phyloP scores from a whole-genome alignment of 2,888 invertebrate genomes.

The Aleiodes leptofemur region DNA sequence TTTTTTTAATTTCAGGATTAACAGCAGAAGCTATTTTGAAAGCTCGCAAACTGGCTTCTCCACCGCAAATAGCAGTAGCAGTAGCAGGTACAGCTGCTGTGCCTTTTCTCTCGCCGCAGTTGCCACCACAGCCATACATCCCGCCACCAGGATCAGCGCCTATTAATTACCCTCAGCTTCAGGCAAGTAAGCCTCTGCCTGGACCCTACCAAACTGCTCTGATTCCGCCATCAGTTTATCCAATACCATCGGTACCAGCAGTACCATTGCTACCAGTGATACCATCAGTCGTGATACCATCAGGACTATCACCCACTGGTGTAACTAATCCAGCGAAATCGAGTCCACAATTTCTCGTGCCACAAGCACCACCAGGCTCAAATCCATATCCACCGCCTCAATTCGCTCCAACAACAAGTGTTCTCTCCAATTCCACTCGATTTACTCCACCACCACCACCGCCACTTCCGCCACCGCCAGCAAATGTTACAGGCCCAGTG shows the following conservation, averaged over 20 bases:
- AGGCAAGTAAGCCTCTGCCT: conserved; percentile 58
- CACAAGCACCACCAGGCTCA: conserved; percentile 72
- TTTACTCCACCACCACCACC: conserved; percentile 51
- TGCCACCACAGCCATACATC: conserved; percentile 72
- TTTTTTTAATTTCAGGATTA: conserved; percentile 61
- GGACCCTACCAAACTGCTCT: conserved; percentile 8
- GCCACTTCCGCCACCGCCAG: conserved; percentile 57
- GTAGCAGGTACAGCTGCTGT: conserved; percentile 51
- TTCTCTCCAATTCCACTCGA: conserved; percentile 54
- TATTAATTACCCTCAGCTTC: conserved; percentile 68
- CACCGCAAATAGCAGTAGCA: conserved; percentile 48
- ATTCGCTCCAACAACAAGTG: conserved; percentile 60
- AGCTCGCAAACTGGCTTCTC: conserved; percentile 63
- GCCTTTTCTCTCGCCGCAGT: conserved; percentile 62
- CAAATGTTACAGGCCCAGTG: conserved; percentile 51
- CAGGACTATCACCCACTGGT: conserved; percentile 46
- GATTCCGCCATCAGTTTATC: conserved; percentile 34
- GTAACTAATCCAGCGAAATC: conserved; percentile 34
- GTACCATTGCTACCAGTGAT: background rate
- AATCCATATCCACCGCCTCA: conserved; percentile 73
- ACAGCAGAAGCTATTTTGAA: conserved; percentile 70
- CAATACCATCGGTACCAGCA: conserved; percentile 35
- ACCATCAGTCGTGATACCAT: too few species aligned
- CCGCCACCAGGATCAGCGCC: conserved; percentile 71
- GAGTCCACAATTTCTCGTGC: conserved; percentile 61